Evolutionary conservation across 1,140 invertebrate genomes (phyloP).

Genomic region (Cydia strobilella): DNA sequence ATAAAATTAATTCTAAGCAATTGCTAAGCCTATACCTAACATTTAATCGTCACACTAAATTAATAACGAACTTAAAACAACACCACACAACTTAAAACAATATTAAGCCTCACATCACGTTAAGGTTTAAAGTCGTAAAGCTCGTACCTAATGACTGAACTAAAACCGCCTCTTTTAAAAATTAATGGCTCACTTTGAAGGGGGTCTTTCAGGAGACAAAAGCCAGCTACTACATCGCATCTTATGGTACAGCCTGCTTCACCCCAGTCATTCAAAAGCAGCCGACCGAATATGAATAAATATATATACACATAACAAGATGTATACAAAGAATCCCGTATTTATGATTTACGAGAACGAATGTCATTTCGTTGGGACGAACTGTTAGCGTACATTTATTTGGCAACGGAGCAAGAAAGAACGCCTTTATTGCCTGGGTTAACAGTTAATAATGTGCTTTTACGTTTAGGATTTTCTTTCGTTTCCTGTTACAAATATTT

Average conservation of each 20-base stretch:
- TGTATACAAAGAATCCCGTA: constrained; percentile 33
- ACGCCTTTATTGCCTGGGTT: constrained; percentile 28
- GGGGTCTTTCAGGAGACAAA: constrained; percentile 34
- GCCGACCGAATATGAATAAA: constrained; percentile 52
- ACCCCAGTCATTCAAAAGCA: constrained; percentile 46
- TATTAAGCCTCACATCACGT: neutral
- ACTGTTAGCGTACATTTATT: constrained; percentile 42
- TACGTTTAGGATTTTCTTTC: constrained; percentile 30
- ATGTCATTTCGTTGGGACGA: constrained; percentile 43
- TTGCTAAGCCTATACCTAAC: neutral
- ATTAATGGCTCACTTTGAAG: constrained; percentile 31
- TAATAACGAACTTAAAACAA: neutral
- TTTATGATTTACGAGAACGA: constrained; percentile 53
- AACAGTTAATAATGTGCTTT: constrained; percentile 31
- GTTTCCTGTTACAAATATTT: constrained; percentile 29
- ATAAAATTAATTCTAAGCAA: neutral
- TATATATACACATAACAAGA: constrained; percentile 45
- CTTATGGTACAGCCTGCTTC: constrained; percentile 19
- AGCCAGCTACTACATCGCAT: constrained; percentile 30
- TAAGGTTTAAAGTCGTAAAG: neutral
- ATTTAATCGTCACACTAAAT: neutral
- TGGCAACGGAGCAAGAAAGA: constrained; percentile 39
- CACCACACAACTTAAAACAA: neutral
- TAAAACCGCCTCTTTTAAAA: constrained; percentile 33
- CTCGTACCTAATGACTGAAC: constrained; percentile 26